Evolutionary conservation across 2,113 vertebrate species (phyloP).

Genomic region (Dromiciops gliroides): DNA sequence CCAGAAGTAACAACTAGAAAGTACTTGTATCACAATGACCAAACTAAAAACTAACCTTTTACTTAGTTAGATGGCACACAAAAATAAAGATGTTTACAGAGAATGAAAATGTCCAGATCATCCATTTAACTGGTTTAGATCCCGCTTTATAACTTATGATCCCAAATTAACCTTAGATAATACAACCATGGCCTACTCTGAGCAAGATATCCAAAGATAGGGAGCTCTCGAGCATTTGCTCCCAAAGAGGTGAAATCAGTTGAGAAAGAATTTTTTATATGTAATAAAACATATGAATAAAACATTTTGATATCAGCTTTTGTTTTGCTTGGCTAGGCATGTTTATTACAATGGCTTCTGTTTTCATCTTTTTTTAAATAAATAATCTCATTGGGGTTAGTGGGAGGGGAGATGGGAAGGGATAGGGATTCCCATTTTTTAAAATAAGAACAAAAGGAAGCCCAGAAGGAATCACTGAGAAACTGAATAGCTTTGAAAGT

Average conservation of each 20-base stretch:
- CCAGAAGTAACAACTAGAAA: neutral
- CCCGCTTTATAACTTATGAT: neutral
- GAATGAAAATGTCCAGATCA: neutral
- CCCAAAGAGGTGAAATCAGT: neutral
- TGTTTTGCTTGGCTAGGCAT: neutral
- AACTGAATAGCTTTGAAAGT: neutral
- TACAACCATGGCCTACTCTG: neutral
- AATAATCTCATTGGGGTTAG: neutral
- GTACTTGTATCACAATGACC: neutral
- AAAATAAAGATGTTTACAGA: neutral
- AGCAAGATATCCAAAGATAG: neutral
- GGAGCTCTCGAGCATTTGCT: neutral
- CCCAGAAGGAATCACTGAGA: neutral
- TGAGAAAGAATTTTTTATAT: neutral
- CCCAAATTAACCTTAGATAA: neutral
- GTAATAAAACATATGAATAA: neutral
- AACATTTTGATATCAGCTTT: neutral
- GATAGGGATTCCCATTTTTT: neutral
- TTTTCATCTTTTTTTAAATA: neutral
- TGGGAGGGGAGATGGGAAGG: neutral
- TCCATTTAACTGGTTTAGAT: neutral
- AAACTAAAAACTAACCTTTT: neutral
- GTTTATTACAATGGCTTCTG: neutral
- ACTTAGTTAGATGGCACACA: neutral
- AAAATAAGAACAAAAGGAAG: neutral